Evolutionary conservation across 2,113 vertebrate genomes (phyloP).

Genomic region (Hippocampus mohnikei): DNA sequence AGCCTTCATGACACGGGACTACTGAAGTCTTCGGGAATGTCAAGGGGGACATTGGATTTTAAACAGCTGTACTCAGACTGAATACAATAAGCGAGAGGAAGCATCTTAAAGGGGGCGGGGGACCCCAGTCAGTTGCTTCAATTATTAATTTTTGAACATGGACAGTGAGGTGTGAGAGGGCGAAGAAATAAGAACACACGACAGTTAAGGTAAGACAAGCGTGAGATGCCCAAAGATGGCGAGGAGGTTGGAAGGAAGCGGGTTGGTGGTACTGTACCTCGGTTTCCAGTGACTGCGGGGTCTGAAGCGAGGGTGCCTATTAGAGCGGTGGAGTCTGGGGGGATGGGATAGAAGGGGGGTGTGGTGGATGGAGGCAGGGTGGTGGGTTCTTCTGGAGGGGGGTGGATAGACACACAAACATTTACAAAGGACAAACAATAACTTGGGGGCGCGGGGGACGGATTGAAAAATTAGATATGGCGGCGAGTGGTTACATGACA

Average conservation of each 20-base stretch:
- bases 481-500: slow-evolving; percentile 1
- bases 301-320: slow-evolving; percentile 87
- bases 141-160: background rate
- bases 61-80: slow-evolving; percentile 21
- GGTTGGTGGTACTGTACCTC: slow-evolving; percentile 87
- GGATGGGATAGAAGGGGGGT: slow-evolving; percentile 88
- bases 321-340: slow-evolving; percentile 87
- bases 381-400: slow-evolving; percentile 92
- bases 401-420: slow-evolving; percentile 76
- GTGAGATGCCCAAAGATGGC: slow-evolving; percentile 28
- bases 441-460: too few relatives aligned
- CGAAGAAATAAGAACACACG: slow-evolving; percentile 2
- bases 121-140: background rate
- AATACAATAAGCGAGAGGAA: slow-evolving; percentile 22
- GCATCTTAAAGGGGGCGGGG: background rate
- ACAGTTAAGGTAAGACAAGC: slow-evolving; percentile 10
- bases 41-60: slow-evolving; percentile 31
- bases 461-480: slow-evolving; percentile 26
- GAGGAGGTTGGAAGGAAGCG: slow-evolving; percentile 32
- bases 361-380: slow-evolving; percentile 93
- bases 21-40: slow-evolving; percentile 43
- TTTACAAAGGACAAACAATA: slow-evolving; percentile 66
- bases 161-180: slow-evolving; percentile 8
- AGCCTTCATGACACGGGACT: slow-evolving; percentile 34
- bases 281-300: slow-evolving; percentile 81